Base-by-base conservation (phyloP, 2,888 invertebrate species). In the Dasypolia templi region DNA sequence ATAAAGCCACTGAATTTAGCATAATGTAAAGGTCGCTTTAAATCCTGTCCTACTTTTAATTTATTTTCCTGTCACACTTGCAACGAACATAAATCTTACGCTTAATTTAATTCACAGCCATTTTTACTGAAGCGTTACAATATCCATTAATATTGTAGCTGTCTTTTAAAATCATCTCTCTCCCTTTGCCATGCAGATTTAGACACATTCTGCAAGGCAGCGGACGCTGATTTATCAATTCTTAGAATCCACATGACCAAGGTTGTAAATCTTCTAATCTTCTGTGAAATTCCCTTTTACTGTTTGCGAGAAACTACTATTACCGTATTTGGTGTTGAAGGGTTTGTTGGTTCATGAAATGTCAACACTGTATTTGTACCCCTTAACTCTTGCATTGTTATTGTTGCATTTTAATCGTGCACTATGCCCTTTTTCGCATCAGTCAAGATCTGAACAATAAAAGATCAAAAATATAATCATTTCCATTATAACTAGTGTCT, bases 181-280 rank as follows among this genome's bases (percentile, higher is more conserved):
- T 86, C 74, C 51, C 65, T 79, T 81, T 79, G 58, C 71, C n/a
- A 59, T 81, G 59, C 75, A 65, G 72, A 74, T 85, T 86, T 79
- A 75, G 67, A 64, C 61, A 87, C 69, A 79, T 79, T 86, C 81
- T 83, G 83, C 81, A 72, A 82, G 83, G 87, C 90, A 90, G 86
- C 89, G 84, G 89, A 85, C 87, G 75, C 79, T 81, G 85, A 89
- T 89, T 87, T 89, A 89, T 90, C 87, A 88, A 81, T 78, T 80
- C 81, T 72, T 61, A 62, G 76, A 81, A 84, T 81, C 69, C 49
- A 71, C 58, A 53, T 62, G 39, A 77, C 72, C 61, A 65, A 56
- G 26, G 75, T 83, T 78, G 77, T 86, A 80, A 85, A 86, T 86
- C 77, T 81, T 69, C 62, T 70, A 77, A 81, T 81, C 77, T 71